Evolutionary conservation across 1,140 invertebrate species (phyloP).

Genomic region (Trissolcus basalis): DNA sequence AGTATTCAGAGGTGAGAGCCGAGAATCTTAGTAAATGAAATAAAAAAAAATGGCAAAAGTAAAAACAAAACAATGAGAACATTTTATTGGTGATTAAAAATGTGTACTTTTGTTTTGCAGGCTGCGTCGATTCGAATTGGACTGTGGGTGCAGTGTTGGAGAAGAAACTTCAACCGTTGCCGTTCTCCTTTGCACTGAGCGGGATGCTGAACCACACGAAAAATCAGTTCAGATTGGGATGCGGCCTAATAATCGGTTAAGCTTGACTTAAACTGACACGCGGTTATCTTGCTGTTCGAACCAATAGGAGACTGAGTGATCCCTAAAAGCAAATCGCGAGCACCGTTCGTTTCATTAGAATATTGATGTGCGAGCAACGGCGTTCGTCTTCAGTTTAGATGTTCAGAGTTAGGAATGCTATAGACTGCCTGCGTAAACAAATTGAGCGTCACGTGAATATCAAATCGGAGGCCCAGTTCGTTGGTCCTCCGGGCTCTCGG

Average conservation of each 20-base stretch:
- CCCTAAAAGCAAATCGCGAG: conserved; percentile 15
- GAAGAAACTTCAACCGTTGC: conserved; percentile 93
- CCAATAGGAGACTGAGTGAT: conserved; percentile 27
- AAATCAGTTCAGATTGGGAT: conserved; percentile 90
- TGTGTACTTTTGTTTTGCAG: conserved; percentile 75
- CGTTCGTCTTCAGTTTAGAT: conserved; percentile 15
- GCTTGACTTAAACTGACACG: neutral
- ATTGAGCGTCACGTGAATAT: conserved; percentile 6
- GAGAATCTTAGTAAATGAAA: neutral
- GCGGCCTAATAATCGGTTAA: conserved; percentile 91
- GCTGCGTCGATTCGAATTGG: conserved; percentile 96
- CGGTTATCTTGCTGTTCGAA: conserved; percentile 13
- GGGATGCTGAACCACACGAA: conserved; percentile 94
- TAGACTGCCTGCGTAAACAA: conserved; percentile 24
- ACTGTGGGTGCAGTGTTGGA: conserved; percentile 95
- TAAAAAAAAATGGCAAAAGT: no score
- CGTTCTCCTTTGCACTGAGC: conserved; percentile 94
- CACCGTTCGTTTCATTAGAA: conserved; percentile 21
- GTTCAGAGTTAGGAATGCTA: conserved; percentile 14
- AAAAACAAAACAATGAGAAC: no score
- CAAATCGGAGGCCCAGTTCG: neutral
- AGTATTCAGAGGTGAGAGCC: conserved; percentile 88
- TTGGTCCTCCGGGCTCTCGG: neutral
- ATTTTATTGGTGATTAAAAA: no score
- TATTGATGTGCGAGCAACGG: conserved; percentile 1